These are phyloP conservation scores for Nyctibius bracteatus DNA, from an alignment of 2,113 vertebrate genomes.

Conservation along the genomic window DNA sequence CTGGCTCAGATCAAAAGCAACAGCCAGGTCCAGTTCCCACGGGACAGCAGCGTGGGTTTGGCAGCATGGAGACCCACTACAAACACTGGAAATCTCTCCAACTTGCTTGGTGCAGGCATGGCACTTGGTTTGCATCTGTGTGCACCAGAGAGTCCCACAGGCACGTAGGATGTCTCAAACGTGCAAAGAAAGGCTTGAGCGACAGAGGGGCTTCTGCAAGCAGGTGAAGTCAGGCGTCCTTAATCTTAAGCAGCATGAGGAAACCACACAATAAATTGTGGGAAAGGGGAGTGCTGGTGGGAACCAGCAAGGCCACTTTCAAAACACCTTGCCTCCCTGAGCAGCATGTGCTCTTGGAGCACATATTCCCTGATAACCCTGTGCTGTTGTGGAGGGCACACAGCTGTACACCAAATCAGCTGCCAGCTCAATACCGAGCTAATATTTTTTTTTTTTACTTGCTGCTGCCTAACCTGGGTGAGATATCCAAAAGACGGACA, in stretches of 20 bases:
- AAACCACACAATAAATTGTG: rapidly evolving
- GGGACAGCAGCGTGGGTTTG: not conserved
- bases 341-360: not conserved
- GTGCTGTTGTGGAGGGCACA: not conserved
- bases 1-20: not conserved
- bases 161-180: not conserved
- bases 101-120: too few relatives aligned
- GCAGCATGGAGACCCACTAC: not conserved
- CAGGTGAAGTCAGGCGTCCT: not conserved
- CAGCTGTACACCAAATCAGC: not conserved
- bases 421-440: not conserved
- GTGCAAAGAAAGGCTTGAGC: not conserved
- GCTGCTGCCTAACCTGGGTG: not conserved
- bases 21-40: not conserved
- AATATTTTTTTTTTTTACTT: not conserved
- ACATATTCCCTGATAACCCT: not conserved
- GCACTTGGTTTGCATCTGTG: rapidly evolving
- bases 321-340: not conserved
- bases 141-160: not conserved
- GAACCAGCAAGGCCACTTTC: not conserved
- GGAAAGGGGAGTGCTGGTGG: not conserved
- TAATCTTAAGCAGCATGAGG: not conserved
- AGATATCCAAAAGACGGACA: not conserved
- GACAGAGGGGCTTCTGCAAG: not conserved
- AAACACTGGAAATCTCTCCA: not conserved